Conservation (phyloP, 2,888 invertebrate genomes). For the Sthenelais limicola region DNA sequence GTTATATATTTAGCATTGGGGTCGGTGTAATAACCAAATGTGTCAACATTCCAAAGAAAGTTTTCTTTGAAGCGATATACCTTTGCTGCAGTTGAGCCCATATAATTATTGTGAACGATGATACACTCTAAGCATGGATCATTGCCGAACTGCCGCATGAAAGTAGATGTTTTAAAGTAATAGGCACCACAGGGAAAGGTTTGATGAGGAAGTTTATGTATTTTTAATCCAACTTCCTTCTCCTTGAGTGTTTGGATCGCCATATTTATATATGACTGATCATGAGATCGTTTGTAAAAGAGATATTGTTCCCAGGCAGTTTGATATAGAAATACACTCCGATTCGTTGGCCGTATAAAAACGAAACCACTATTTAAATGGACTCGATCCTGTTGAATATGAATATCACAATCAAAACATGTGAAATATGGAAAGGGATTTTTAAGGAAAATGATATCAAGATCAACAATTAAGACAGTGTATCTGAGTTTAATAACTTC, state of each 20-base stretch:
- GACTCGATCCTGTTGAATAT: conserved; percentile 5
- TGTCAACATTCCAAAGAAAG: conserved; percentile 39
- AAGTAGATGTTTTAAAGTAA: conserved; percentile 7
- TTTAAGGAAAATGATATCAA: conserved; percentile 35
- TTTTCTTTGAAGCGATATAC: conserved; percentile 43
- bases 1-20: conserved; percentile 24
- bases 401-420: conserved; percentile 13
- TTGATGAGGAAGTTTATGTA: neutral
- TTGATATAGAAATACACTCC: neutral
- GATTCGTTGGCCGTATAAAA: neutral
- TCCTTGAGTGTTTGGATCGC: neutral
- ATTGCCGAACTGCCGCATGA: conserved; percentile 26
- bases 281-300: conserved; percentile 4
- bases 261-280: conserved; percentile 17
- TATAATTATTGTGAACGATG: conserved; percentile 47
- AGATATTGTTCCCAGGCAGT: conserved; percentile 12
- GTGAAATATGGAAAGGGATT: conserved; percentile 24
- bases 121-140: conserved; percentile 38
- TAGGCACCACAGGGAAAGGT: conserved; percentile 9
- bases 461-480: conserved; percentile 23
- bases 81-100: conserved; percentile 35
- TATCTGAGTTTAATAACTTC: neutral
- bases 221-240: neutral
- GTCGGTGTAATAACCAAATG: conserved; percentile 33
- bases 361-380: conserved; percentile 17